Percentiles rank a stretch among this genome's conserved stretches.
Evolutionary conservation across 1,140 invertebrate species (phyloP).

Genomic region (Anastrepha ludens): DNA sequence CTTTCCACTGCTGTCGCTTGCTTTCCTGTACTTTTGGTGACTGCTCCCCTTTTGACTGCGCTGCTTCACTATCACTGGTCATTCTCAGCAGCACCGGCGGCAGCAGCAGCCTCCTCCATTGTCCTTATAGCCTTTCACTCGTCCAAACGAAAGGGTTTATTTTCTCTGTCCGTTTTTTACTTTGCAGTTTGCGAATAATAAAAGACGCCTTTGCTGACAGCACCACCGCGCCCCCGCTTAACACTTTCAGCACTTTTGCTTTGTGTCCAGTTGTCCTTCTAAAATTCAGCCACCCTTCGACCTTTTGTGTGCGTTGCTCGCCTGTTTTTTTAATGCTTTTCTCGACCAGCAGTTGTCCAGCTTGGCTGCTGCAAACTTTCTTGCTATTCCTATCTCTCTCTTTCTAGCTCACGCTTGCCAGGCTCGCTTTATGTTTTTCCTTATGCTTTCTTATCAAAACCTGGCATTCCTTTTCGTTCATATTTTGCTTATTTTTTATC

Average conservation of each 20-base stretch:
- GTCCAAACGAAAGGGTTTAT: conserved; percentile 24
- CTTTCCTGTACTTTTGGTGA: not conserved
- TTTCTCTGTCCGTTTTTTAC: conserved; percentile 46
- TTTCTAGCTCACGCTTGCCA: not conserved
- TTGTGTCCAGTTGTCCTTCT: conserved; percentile 35
- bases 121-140: not conserved
- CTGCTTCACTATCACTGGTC: conserved; percentile 33
- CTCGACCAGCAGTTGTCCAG: conserved; percentile 11
- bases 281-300: conserved; percentile 1
- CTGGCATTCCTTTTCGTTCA: not conserved
- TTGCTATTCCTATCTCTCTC: not conserved
- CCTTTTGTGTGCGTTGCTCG: not conserved
- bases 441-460: conserved; percentile 31
- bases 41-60: not conserved
- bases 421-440: conserved; percentile 12
- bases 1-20: not conserved
- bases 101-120: not conserved
- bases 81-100: not conserved
- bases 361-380: not conserved
- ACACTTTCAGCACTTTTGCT: conserved; percentile 14
- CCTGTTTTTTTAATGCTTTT: conserved; percentile 22
- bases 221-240: not conserved
- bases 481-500: conserved; percentile 1
- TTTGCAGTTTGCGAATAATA: conserved; percentile 45
- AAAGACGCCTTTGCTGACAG: conserved; percentile 5